phyloP scores from a whole-genome alignment of 64 coral and sea anemone species.

The Montipora efflorescens region DNA sequence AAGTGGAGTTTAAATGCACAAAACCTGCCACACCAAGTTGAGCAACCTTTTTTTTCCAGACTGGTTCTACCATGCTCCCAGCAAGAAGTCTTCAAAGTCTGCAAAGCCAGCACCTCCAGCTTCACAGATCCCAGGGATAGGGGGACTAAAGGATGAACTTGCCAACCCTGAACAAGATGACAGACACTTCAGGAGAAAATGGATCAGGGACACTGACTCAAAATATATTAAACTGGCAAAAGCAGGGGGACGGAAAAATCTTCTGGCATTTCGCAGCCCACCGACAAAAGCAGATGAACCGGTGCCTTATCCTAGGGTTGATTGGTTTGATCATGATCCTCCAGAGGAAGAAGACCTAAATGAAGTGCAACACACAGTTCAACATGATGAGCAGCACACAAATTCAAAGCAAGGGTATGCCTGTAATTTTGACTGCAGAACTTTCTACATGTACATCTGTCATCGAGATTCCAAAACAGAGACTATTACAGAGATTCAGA shows the following conservation, averaged over 20 bases:
- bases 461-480: neutral
- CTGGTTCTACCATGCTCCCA: constrained; percentile 95
- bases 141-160: constrained; percentile 70
- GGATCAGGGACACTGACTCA: constrained; percentile 98
- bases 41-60: constrained; percentile 44
- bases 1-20: neutral
- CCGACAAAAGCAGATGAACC: constrained; percentile 55
- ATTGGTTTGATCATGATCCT: constrained; percentile 96
- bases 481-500: neutral
- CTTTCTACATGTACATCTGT: neutral
- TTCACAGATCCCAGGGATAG: constrained; percentile 92
- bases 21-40: too few relatives aligned
- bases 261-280: constrained; percentile 77
- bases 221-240: constrained; percentile 97
- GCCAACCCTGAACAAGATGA: constrained; percentile 80
- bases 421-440: neutral
- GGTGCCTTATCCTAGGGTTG: constrained; percentile 80
- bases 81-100: constrained; percentile 21
- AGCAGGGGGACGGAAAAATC: constrained; percentile 80
- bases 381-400: neutral
- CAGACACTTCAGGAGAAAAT: constrained; percentile 86
- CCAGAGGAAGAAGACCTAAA: constrained; percentile 67
- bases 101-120: constrained; percentile 61
- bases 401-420: constrained; percentile 40
- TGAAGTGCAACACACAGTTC: neutral